Evolutionary conservation across 2,113 vertebrate species (phyloP).

Genomic region (Indicator indicator): DNA sequence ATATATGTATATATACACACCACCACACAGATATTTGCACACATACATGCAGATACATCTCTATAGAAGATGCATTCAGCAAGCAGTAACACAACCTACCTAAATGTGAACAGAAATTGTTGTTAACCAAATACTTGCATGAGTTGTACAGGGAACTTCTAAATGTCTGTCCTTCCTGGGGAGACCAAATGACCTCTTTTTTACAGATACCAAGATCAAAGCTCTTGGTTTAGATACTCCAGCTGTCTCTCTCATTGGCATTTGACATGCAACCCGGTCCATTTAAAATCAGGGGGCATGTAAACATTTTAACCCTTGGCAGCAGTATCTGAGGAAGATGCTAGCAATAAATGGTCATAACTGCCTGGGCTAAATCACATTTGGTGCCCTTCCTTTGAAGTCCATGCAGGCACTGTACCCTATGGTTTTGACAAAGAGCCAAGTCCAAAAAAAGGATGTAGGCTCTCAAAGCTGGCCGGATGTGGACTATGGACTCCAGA

Average conservation of each 20-base stretch:
- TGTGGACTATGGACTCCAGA: background rate
- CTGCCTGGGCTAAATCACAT: slow-evolving; percentile 51
- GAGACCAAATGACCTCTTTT: slow-evolving; percentile 75
- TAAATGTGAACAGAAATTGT: slow-evolving; percentile 53
- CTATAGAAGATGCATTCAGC: slow-evolving; percentile 23
- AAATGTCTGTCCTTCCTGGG: slow-evolving; percentile 76
- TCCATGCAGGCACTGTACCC: slow-evolving; percentile 51
- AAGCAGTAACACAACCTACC: slow-evolving; percentile 47
- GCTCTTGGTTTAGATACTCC: slow-evolving; percentile 74
- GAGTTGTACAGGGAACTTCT: slow-evolving; percentile 68
- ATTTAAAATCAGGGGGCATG: slow-evolving; percentile 75
- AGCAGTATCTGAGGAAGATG: slow-evolving; percentile 71
- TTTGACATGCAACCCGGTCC: slow-evolving; percentile 74
- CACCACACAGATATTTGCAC: background rate
- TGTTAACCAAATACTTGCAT: slow-evolving; percentile 70
- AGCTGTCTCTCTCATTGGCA: slow-evolving; percentile 77
- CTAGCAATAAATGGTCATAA: slow-evolving; percentile 67
- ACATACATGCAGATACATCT: background rate
- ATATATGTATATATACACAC: background rate
- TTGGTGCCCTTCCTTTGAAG: slow-evolving; percentile 71
- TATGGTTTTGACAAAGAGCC: slow-evolving; percentile 66
- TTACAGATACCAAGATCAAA: slow-evolving; percentile 78
- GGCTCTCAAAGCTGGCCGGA: slow-evolving; percentile 24
- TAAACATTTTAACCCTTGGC: slow-evolving; percentile 76
- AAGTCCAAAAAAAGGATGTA: slow-evolving; percentile 71